These are phyloP conservation scores for Drosophila ochracea DNA, from an alignment of 2,888 invertebrate species.

Conservation along the genomic window DNA sequence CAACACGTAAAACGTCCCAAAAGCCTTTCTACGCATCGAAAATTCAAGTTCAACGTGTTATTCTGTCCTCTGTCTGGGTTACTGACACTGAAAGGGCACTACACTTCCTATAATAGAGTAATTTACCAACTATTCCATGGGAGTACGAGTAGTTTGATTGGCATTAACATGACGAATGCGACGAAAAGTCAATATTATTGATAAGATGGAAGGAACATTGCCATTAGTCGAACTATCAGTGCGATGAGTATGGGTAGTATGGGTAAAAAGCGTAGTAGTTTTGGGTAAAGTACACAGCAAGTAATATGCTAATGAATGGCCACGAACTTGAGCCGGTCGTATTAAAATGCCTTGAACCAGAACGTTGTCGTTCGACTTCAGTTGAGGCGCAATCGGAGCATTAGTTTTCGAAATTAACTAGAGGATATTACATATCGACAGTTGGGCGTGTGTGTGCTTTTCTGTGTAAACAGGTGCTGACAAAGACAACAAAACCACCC, in stretches of 20 bases:
- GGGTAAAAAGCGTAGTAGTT: conserved; percentile 36
- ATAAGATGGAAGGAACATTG: conserved; percentile 57
- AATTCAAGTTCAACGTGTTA: conserved; percentile 73
- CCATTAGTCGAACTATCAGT: conserved; percentile 65
- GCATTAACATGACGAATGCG: conserved; percentile 31
- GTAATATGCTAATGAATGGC: conserved; percentile 76
- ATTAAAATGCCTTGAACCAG: conserved; percentile 62
- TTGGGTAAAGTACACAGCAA: conserved; percentile 36
- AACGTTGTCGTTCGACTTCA: conserved; percentile 18
- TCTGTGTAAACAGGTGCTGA: conserved; percentile 67
- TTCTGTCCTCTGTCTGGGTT: conserved; percentile 66
- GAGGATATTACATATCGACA: conserved; percentile 44
- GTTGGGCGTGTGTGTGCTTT: conserved; percentile 35
- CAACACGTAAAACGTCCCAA: conserved; percentile 22
- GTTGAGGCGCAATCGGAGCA: conserved; percentile 22
- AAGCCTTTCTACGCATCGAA: conserved; percentile 41
- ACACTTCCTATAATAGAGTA: conserved; percentile 44
- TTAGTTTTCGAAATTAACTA: conserved; percentile 47
- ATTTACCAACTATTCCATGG: conserved; percentile 36
- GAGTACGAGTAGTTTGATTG: conserved; percentile 36
- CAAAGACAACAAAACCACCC: conserved; percentile 36
- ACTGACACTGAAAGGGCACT: conserved; percentile 65
- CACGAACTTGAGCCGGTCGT: conserved; percentile 71
- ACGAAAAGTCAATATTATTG: conserved; percentile 52
- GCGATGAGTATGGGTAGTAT: neutral